Evolutionary conservation across 2,797 vertebrate species (phyloP), one percentile per base, ranked within the genome.

Genomic region (Pantherophis alleghaniensis): DNA sequence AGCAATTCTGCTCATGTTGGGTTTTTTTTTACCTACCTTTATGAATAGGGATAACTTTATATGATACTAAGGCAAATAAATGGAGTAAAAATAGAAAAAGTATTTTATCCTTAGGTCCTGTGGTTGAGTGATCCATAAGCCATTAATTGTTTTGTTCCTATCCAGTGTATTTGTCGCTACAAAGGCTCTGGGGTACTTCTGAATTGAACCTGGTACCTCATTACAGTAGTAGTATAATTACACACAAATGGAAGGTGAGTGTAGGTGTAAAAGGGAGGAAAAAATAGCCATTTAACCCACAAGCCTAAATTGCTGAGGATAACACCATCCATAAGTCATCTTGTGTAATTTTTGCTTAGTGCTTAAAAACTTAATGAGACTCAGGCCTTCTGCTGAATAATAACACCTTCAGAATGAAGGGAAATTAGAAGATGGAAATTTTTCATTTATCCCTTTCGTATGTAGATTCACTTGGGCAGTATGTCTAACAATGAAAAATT

Each of bases 101-200:
- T 96, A 20, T 93, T 96, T 96, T 94, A 93, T 95, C 95, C 96
- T 94, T 94, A 94, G 96, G 96, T 95, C 94, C 95, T 90, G 57
- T 93, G 94, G 93, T 95, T 96, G 91, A 96, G 96, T 66, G 93
- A 95, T 96, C 96, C 96, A 93, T 94, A 95, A 97, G 95, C 91
- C 92, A 97, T 97, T 97, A 96, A 97, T 97, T 92, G 87, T 96
- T 95, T 94, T 93, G 91, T 95, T 96, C 96, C 94, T 96, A 94
- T 95, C 96, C 94, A 96, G 94, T 93, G 94, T 95, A 94, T 94
- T 96, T 97, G 96, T 96, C 94, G 87, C 88, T 96, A 94, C 96
- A 96, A 92, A 16, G 93, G 95, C 96, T 97, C 94, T 0, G 56
- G 96, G 94, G 96, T 96, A 61, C 93, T 53, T 92, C 0, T 86